A percentile compares a stretch with the other conserved stretches of the same genome.
These are phyloP conservation scores for Sphecodes monilicornis DNA, from an alignment of 2,888 invertebrate species.

Conservation along the genomic window DNA sequence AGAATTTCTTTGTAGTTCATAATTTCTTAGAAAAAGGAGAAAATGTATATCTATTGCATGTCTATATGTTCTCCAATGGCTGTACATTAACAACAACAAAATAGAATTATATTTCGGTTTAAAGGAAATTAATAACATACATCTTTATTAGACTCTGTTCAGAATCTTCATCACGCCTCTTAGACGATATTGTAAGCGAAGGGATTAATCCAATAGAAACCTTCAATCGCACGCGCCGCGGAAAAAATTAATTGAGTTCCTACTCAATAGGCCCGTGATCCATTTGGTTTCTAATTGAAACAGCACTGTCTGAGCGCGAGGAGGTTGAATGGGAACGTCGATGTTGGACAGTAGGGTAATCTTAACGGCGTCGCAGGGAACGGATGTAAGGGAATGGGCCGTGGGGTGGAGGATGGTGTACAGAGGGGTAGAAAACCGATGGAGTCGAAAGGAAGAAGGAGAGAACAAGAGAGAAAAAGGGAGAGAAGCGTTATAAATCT, in stretches of 20 bases:
- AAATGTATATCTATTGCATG: too few species aligned
- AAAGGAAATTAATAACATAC: too few species aligned
- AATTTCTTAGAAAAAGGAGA: too few species aligned
- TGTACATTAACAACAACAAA: too few species aligned
- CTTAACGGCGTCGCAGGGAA: neutral
- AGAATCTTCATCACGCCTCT: too few species aligned
- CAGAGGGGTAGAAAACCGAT: neutral
- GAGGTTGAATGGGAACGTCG: slow-evolving; percentile 61
- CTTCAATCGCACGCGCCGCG: neutral
- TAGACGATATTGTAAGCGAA: too few species aligned
- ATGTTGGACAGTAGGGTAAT: neutral
- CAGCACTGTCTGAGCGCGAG: slow-evolving; percentile 50
- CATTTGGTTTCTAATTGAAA: slow-evolving; percentile 70
- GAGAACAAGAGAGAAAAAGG: neutral
- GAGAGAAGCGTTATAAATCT: slow-evolving; percentile 69
- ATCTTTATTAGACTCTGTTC: too few species aligned
- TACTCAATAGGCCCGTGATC: slow-evolving; percentile 41
- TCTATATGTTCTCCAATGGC: too few species aligned
- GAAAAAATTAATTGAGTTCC: neutral
- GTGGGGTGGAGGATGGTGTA: neutral
- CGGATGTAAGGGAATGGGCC: neutral
- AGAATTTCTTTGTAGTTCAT: too few species aligned
- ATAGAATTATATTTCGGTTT: too few species aligned
- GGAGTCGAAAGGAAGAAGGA: neutral
- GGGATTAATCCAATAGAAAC: neutral